Conservation (phyloP, 2,797 vertebrate genomes). For the Botia almorhae region DNA sequence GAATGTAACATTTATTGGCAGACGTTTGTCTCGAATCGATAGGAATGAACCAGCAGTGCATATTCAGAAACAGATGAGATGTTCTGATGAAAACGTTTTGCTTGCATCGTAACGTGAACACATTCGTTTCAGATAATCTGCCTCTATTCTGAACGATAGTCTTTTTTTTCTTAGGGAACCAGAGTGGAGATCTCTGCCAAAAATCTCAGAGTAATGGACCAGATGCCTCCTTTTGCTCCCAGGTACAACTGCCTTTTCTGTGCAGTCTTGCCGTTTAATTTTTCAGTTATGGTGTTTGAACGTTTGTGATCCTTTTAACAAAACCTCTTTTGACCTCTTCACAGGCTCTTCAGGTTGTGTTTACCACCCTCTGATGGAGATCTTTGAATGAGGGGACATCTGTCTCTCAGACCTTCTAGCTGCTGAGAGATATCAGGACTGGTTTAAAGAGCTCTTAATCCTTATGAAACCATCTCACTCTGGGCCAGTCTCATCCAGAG, state of each 20-base stretch:
- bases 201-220: constrained; percentile 97
- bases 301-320: not conserved
- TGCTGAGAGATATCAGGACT: constrained; percentile 41
- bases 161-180: constrained; percentile 83
- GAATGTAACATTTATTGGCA: too few relatives aligned
- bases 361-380: constrained; percentile 93
- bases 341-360: constrained; percentile 93
- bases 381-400: constrained; percentile 72
- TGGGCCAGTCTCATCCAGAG: constrained; percentile 7
- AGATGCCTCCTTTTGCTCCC: constrained; percentile 91
- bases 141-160: not conserved
- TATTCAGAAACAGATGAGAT: not conserved
- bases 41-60: not conserved
- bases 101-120: not conserved
- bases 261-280: not conserved
- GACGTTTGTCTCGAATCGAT: too few relatives aligned
- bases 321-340: constrained; percentile 43
- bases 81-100: not conserved
- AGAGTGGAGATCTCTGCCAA: constrained; percentile 97
- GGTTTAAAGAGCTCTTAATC: not conserved
- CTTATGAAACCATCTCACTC: constrained; percentile 38
- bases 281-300: too few relatives aligned
- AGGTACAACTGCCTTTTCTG: constrained; percentile 75
- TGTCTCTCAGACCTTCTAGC: constrained; percentile 18
- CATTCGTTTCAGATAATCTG: not conserved